phyloP scores from a whole-genome alignment of 37 sponge, comb jelly and placozoan genomes.

The Dysidea cf. avara region DNA sequence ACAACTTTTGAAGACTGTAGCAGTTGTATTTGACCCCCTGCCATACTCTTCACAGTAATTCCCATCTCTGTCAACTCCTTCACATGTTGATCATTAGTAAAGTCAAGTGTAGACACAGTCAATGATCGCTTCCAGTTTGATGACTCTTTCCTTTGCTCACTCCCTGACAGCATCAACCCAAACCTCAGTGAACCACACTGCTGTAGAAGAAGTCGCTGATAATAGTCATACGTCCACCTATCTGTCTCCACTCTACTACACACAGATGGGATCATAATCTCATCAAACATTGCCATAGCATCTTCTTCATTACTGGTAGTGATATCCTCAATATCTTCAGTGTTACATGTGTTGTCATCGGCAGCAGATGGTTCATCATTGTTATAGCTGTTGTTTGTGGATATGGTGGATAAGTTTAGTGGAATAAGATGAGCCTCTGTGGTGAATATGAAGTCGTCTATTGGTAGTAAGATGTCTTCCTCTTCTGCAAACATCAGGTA shows the following conservation, averaged over 20 bases:
- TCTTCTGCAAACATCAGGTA: slow-evolving; percentile 90
- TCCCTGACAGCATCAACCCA: no score
- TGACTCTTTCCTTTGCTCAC: no score
- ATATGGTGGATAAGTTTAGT: slow-evolving; percentile 44
- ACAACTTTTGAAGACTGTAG: no score
- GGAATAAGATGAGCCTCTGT: slow-evolving; percentile 96
- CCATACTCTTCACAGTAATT: slow-evolving; percentile 32
- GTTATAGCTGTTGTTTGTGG: no score
- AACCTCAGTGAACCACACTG: no score
- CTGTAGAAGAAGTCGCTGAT: no score
- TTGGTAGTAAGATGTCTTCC: slow-evolving; percentile 67
- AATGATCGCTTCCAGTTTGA: not conserved
- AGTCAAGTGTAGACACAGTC: slow-evolving; percentile 32
- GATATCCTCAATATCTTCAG: not conserved
- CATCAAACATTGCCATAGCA: no score
- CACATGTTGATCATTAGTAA: slow-evolving; percentile 49
- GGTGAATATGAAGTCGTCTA: slow-evolving; percentile 90
- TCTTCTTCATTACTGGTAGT: no score
- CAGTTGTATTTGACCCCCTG: slow-evolving; percentile 45
- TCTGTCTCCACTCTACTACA: not conserved
- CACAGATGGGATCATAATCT: not conserved
- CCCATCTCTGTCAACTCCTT: slow-evolving; percentile 46
- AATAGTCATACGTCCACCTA: not conserved
- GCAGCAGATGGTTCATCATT: no score
- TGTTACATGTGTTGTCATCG: not conserved